Evolutionary conservation across 2,888 invertebrate genomes (phyloP).

Genomic region (Drosophila aldrichi): DNA sequence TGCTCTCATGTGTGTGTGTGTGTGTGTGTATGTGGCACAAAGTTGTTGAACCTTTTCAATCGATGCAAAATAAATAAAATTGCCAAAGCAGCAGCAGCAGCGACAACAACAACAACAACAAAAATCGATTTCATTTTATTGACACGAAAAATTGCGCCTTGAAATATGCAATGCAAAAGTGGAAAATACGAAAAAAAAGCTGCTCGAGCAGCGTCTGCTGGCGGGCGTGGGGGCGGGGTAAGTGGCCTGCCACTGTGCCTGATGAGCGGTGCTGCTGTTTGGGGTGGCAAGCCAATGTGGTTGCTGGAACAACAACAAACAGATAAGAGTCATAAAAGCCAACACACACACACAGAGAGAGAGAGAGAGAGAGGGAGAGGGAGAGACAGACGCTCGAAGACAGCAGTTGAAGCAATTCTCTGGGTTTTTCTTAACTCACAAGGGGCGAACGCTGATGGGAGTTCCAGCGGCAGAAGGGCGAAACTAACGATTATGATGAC

Average conservation of each 20-base stretch:
- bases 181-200: slow-evolving; percentile 42
- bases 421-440: slow-evolving; percentile 44
- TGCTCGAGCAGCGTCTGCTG: background rate
- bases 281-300: slow-evolving; percentile 18
- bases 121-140: slow-evolving; percentile 75
- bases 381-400: slow-evolving; percentile 5
- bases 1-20: slow-evolving; percentile 19
- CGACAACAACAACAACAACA: slow-evolving; percentile 5
- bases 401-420: slow-evolving; percentile 30
- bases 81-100: slow-evolving; percentile 9
- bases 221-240: background rate
- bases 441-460: slow-evolving; percentile 4
- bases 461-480: slow-evolving; percentile 36
- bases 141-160: slow-evolving; percentile 76
- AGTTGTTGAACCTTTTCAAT: slow-evolving; percentile 68
- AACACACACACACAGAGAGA: slow-evolving; percentile 37
- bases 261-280: slow-evolving; percentile 26
- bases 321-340: slow-evolving; percentile 78
- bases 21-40: slow-evolving; percentile 56
- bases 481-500: slow-evolving; percentile 77
- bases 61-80: slow-evolving; percentile 25
- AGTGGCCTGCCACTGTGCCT: slow-evolving; percentile 15
- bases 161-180: slow-evolving; percentile 72
- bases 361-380: background rate
- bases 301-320: slow-evolving; percentile 48